Base-by-base conservation (phyloP, 35 echinoderm and acorn worm species). In the Acanthaster planci region DNA sequence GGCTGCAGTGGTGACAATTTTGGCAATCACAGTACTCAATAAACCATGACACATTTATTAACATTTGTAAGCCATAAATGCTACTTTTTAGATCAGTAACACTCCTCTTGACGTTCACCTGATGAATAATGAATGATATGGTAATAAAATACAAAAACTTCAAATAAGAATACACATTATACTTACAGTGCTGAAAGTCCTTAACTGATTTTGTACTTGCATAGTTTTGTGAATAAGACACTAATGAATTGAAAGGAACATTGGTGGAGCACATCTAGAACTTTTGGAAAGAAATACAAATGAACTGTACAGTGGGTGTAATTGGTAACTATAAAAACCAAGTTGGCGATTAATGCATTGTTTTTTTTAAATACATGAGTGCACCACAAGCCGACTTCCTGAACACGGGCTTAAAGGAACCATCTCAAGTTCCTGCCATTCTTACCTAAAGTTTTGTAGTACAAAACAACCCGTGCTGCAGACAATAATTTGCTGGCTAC, bases 191-290 rank as follows among this genome's bases (percentile, higher is more conserved):
- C 64, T 72, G 64, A 72, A 72, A 72, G 64, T 72, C 64, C 23
- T 72, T 29, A 31, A 72, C 64, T 47, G 42, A 47, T 47, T 47
- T 47, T 72, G 18, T 72, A 72, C 64, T 72, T 72, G 64, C 64
- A 72, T 72, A 72, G 64, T 72, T 72, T 72, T 34, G n/a, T 72
- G 64, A 72, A 7, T 72, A 72, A 72, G 64, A 72, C 64, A 72
- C 64, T 72, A 72, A 72, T 72, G 64, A 72, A 72, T 72, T 72
- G 64, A 72, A 72, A 72, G 64, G 34, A 72, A 72, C 30, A 72
- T 31, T 34, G 64, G 64, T 72, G 64, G 64, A 72, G 34, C 64
- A 29, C 30, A 2, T 72, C 64, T 21, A 72, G 21, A 26, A 14
- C 10, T 26, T 72, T 10, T 72, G 14, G 30, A 68, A 67, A 68